Evolutionary conservation across 2,797 vertebrate species (phyloP).

Genomic region (Ceryle rudis): DNA sequence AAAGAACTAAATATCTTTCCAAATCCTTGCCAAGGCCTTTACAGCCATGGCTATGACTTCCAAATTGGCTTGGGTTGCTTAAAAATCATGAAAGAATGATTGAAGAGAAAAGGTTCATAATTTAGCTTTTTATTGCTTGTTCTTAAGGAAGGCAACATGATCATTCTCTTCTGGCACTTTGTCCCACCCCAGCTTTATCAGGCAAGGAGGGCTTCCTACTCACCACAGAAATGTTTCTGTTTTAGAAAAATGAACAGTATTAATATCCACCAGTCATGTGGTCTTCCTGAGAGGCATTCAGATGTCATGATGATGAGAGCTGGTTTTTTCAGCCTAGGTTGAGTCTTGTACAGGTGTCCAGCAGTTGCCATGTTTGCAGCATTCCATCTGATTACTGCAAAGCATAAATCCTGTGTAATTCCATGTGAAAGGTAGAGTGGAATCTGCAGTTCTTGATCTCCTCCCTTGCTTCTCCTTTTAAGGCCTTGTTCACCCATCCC

Average conservation of each 20-base stretch:
- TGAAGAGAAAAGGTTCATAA: not conserved
- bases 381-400: not conserved
- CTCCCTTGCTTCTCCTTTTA: not conserved
- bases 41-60: not conserved
- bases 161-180: not conserved
- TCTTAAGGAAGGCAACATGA: not conserved
- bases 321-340: not conserved
- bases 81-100: not conserved
- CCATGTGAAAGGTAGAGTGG: accelerated
- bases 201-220: not conserved
- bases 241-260: not conserved
- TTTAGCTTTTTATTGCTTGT: not conserved
- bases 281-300: not conserved
- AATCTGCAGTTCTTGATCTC: not conserved
- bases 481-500: not conserved
- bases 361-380: not conserved
- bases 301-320: not conserved
- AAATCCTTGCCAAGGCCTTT: not conserved
- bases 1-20: slow-evolving; percentile 12
- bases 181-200: not conserved
- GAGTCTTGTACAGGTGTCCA: not conserved
- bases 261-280: not conserved
- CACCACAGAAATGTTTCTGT: not conserved
- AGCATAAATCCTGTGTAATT: not conserved
- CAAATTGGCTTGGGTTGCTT: not conserved